Conservation (phyloP, 1,140 invertebrate species). For the Papilio xuthus region DNA sequence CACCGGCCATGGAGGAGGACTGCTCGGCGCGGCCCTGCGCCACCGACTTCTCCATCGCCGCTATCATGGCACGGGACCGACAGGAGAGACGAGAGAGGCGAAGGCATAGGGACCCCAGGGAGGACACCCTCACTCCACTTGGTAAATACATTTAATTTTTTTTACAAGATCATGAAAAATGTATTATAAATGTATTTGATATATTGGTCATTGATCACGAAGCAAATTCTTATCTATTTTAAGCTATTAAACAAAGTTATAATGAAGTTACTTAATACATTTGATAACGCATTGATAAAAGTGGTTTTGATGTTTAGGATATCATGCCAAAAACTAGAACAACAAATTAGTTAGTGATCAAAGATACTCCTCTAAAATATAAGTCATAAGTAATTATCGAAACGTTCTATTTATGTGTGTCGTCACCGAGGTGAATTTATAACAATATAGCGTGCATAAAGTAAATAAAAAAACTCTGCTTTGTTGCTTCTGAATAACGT, state of each 20-base stretch:
- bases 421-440: not conserved
- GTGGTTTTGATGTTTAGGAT: not conserved
- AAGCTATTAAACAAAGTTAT: not conserved
- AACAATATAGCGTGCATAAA: not conserved
- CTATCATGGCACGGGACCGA: constrained; percentile 89
- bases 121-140: constrained; percentile 75
- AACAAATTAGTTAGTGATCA: not conserved
- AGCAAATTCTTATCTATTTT: not conserved
- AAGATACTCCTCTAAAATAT: not conserved
- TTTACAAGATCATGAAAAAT: not conserved
- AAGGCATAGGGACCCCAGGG: constrained; percentile 75
- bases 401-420: not conserved
- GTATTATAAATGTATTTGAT: not conserved
- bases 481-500: constrained; percentile 3
- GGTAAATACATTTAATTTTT: constrained; percentile 50
- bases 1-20: constrained; percentile 80
- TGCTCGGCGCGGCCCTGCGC: constrained; percentile 85
- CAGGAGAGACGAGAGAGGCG: constrained; percentile 76
- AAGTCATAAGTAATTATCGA: not conserved
- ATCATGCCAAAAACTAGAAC: not conserved
- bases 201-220: not conserved
- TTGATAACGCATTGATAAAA: not conserved
- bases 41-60: constrained; percentile 94
- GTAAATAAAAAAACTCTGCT: not conserved
- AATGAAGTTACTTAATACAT: not conserved